Evolutionary conservation across 1,140 invertebrate genomes (phyloP).

Genomic region (Marisa cornuarietis): DNA sequence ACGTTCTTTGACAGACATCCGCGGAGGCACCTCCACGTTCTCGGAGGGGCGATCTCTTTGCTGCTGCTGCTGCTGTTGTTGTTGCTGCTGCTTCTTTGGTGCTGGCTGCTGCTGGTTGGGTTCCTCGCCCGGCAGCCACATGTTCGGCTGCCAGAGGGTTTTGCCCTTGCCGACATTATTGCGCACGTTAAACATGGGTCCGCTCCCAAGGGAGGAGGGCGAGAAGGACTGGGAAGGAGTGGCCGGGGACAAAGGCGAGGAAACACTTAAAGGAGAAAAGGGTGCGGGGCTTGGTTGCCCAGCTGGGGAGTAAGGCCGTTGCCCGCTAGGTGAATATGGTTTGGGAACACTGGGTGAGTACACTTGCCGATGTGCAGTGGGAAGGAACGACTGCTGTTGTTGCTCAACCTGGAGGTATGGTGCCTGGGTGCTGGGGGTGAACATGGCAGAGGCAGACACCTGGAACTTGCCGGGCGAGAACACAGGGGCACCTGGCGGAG

Average conservation of each 20-base stretch:
- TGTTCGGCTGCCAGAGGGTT: slow-evolving; percentile 19
- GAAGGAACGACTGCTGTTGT: too few species aligned
- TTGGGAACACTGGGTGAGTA: neutral
- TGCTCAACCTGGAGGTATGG: too few species aligned
- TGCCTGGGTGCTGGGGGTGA: neutral
- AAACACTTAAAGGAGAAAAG: slow-evolving; percentile 16
- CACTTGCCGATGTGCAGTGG: neutral
- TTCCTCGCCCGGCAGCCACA: slow-evolving; percentile 26
- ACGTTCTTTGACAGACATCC: slow-evolving; percentile 19
- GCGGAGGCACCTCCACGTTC: slow-evolving; percentile 19
- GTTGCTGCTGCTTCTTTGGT: neutral
- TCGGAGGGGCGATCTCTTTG: neutral
- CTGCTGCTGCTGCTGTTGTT: slow-evolving; percentile 12
- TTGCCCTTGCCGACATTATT: slow-evolving; percentile 13
- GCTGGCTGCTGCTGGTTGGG: slow-evolving; percentile 17
- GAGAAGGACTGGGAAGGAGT: slow-evolving; percentile 15
- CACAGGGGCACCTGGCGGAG: neutral
- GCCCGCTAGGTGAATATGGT: neutral
- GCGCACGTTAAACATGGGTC: slow-evolving; percentile 29
- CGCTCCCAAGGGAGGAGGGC: slow-evolving; percentile 1
- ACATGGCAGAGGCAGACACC: slow-evolving; percentile 16
- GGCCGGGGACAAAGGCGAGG: neutral
- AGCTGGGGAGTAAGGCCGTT: neutral
- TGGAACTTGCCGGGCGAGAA: slow-evolving; percentile 15
- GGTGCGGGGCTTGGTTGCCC: neutral